These are phyloP conservation scores for Ernsta delagoae DNA, from an alignment of 2,888 invertebrate genomes.

Conservation along the genomic window DNA sequence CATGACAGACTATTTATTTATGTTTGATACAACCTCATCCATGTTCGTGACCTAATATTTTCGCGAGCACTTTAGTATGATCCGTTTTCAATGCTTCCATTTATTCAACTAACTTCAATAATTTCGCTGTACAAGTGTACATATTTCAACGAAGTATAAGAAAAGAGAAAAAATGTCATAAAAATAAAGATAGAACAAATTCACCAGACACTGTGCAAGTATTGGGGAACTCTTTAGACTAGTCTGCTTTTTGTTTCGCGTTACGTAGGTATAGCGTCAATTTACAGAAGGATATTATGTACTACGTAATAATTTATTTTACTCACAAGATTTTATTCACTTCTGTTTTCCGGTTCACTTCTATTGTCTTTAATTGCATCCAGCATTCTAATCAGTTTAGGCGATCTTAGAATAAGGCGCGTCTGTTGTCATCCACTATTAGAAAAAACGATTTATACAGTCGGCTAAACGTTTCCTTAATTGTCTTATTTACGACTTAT, in stretches of 20 bases:
- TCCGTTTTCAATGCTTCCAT: not conserved
- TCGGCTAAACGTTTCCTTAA: conserved; percentile 35
- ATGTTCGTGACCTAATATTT: conserved; percentile 24
- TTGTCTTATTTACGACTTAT: conserved; percentile 37
- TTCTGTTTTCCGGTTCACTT: too few relatives aligned
- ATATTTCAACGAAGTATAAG: too few relatives aligned
- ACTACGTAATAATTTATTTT: too few relatives aligned
- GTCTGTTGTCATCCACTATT: conserved; percentile 19
- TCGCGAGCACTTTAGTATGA: conserved; percentile 16
- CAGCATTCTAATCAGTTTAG: conserved; percentile 11
- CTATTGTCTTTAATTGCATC: conserved; percentile 20
- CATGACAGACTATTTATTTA: conserved; percentile 49
- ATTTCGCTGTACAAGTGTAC: too few relatives aligned
- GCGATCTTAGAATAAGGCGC: conserved; percentile 17
- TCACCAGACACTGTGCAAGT: too few relatives aligned
- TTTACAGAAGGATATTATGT: too few relatives aligned
- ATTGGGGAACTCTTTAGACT: too few relatives aligned
- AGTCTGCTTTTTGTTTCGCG: too few relatives aligned
- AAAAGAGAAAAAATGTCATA: too few relatives aligned
- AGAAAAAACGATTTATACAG: conserved; percentile 29
- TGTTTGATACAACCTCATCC: conserved; percentile 41
- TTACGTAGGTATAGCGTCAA: too few relatives aligned
- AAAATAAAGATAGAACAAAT: too few relatives aligned
- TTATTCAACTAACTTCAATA: not conserved
- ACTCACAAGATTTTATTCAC: too few relatives aligned